Evolutionary conservation across 2,113 vertebrate genomes (phyloP).

Genomic region (Halcyon malimbica): DNA sequence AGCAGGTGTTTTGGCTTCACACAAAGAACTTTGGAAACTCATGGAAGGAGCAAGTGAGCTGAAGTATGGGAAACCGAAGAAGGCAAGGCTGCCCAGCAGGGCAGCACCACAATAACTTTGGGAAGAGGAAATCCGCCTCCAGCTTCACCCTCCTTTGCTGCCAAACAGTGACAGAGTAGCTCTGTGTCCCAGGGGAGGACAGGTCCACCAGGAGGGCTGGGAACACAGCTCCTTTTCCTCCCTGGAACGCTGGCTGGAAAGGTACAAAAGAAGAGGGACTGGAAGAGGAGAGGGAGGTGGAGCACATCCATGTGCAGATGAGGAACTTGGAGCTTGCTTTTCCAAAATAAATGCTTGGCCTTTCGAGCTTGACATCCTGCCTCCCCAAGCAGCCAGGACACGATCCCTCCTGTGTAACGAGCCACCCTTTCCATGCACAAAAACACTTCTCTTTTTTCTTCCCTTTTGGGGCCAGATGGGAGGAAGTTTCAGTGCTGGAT

Average conservation of each 20-base stretch:
- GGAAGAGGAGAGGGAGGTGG: not conserved
- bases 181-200: not conserved
- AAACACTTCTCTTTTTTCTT: not conserved
- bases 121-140: not conserved
- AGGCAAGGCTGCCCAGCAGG: not conserved
- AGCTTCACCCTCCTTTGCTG: not conserved
- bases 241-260: not conserved
- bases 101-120: not conserved
- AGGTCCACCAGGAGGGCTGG: not conserved
- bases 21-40: not conserved
- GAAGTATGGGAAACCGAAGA: not conserved
- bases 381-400: not conserved
- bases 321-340: not conserved
- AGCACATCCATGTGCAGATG: not conserved
- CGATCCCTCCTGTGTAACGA: not conserved
- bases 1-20: slow-evolving; percentile 35
- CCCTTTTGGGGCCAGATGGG: not conserved
- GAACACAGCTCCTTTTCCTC: not conserved
- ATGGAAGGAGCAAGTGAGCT: not conserved
- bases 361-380: not conserved
- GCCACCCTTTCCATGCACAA: not conserved
- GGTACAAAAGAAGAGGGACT: not conserved
- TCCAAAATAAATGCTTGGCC: not conserved
- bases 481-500: not conserved
- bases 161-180: not conserved